These are phyloP conservation scores for Drepana falcataria DNA, from an alignment of 2,888 invertebrate genomes.

Conservation along the genomic window DNA sequence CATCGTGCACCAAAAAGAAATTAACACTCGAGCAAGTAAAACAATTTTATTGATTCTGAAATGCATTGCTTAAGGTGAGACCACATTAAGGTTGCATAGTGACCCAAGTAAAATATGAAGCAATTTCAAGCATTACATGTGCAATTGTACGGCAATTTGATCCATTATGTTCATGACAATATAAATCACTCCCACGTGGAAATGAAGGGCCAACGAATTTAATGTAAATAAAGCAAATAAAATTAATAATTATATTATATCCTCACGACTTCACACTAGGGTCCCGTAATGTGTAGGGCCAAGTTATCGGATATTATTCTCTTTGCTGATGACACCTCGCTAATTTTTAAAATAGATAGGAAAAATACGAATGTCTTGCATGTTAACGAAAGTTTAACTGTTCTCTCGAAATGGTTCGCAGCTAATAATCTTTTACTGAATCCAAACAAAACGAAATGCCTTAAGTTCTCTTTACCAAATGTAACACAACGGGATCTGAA, in stretches of 20 bases:
- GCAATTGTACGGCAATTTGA: not conserved
- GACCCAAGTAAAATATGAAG: not conserved
- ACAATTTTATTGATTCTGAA: not conserved
- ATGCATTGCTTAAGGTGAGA: not conserved
- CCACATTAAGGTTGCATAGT: not conserved
- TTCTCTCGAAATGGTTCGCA: too few relatives aligned
- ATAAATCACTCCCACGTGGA: constrained; percentile 1
- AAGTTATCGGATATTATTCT: too few relatives aligned
- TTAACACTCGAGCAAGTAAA: not conserved
- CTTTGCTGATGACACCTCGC: too few relatives aligned
- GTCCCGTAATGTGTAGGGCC: not conserved
- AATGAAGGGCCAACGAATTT: constrained; percentile 1
- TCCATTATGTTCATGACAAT: not conserved
- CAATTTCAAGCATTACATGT: not conserved
- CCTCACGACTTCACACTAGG: too few relatives aligned
- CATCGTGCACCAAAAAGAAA: not conserved
- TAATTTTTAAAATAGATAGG: too few relatives aligned
- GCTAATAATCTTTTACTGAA: too few relatives aligned
- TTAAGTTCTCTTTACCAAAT: too few relatives aligned
- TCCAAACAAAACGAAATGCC: too few relatives aligned
- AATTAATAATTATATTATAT: not conserved
- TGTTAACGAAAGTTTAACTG: too few relatives aligned
- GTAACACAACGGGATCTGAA: too few relatives aligned
- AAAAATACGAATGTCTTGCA: too few relatives aligned
- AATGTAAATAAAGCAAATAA: constrained; percentile 3